Conservation (phyloP, 2,888 invertebrate species). For the Meliscaeva auricollis region DNA sequence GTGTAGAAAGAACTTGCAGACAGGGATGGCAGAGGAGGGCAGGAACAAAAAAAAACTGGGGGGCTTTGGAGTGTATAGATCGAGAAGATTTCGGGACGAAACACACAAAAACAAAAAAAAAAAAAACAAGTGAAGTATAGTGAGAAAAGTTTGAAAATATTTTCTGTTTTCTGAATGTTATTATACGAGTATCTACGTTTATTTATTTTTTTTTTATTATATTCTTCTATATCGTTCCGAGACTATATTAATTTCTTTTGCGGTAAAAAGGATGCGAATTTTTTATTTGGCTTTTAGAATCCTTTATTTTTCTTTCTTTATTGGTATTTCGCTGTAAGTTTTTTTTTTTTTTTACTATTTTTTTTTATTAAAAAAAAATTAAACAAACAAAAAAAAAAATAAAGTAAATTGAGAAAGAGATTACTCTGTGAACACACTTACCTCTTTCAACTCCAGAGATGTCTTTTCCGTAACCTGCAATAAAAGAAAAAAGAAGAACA, state of each 20-base stretch:
- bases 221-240: slow-evolving; percentile 41
- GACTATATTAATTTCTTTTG: slow-evolving; percentile 67
- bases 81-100: too few species aligned
- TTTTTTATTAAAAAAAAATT: slow-evolving; percentile 24
- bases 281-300: slow-evolving; percentile 36
- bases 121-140: neutral
- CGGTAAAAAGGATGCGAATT: slow-evolving; percentile 57
- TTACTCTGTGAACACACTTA: slow-evolving; percentile 78
- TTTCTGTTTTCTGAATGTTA: slow-evolving; percentile 47
- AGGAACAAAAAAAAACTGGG: neutral
- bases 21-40: slow-evolving; percentile 20
- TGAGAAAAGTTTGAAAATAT: slow-evolving; percentile 63
- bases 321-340: slow-evolving; percentile 4
- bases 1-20: slow-evolving; percentile 61
- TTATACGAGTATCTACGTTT: slow-evolving; percentile 15
- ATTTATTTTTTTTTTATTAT: slow-evolving; percentile 28
- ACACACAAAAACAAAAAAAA: neutral
- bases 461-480: slow-evolving; percentile 86
- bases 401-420: slow-evolving; percentile 34
- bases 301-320: slow-evolving; percentile 13
- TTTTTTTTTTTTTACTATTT: neutral
- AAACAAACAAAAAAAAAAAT: slow-evolving; percentile 48
- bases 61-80: too few species aligned
- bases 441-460: slow-evolving; percentile 84
- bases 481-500: slow-evolving; percentile 77